Percentiles rank a stretch among this genome's conserved stretches.
Evolutionary conservation across 2,113 vertebrate genomes (phyloP).

Genomic region (Pholis gunnellus): DNA sequence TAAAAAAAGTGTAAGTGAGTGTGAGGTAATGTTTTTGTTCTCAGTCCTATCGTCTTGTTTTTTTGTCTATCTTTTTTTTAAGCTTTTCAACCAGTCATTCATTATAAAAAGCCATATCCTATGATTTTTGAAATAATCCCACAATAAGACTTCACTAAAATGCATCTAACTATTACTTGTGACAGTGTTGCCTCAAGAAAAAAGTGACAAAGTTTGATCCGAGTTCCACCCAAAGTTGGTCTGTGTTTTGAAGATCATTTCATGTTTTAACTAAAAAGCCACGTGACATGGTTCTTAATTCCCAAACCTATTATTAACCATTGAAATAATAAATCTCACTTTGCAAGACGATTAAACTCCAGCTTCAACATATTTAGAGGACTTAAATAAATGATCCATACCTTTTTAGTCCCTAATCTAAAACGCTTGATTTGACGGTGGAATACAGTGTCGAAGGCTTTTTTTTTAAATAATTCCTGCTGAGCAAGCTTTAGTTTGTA

Average conservation of each 20-base stretch:
- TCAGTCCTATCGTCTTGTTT: neutral
- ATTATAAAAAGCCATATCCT: neutral
- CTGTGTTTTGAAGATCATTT: neutral
- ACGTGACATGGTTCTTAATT: neutral
- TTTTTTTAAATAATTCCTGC: neutral
- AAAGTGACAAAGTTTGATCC: neutral
- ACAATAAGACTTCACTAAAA: neutral
- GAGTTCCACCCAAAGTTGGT: neutral
- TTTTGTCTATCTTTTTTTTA: neutral
- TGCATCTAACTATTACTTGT: neutral
- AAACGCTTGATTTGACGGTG: neutral
- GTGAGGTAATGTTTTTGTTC: neutral
- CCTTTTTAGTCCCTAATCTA: neutral
- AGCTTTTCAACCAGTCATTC: neutral
- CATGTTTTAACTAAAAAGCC: neutral
- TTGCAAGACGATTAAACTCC: neutral
- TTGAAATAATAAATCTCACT: neutral
- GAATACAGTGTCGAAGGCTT: neutral
- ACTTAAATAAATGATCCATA: neutral
- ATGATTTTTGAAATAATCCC: neutral
- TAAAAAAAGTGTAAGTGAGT: slow-evolving; percentile 42
- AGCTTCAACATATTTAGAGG: neutral
- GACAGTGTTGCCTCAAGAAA: neutral
- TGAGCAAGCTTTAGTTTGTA: neutral
- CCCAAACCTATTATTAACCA: neutral